Base-by-base conservation (phyloP, 1,140 invertebrate genomes). In the Drosophila kanapiae region DNA sequence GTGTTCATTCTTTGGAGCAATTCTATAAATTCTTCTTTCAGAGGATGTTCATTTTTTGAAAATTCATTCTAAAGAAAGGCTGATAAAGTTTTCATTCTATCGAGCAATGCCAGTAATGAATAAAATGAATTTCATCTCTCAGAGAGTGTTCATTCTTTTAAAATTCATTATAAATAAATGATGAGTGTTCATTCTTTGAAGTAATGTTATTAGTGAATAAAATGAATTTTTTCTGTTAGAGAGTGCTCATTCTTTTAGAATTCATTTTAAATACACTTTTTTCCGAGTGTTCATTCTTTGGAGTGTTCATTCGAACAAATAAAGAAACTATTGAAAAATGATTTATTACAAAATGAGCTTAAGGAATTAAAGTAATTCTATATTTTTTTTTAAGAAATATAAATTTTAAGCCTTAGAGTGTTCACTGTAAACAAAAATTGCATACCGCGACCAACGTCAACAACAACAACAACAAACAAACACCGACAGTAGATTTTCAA, bases 401-500 rank as follows among this genome's bases (percentile, higher is more conserved):
- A 5, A 11, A 18, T 6, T 16, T 0, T 13, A 11, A 3, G 18
- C 18, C 7, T 7, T 54, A 14, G 23, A 37, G 53, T 23, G 53
- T 38, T 38, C 2, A 54, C 53, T 54, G 53, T 54, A 38, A 54
- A 54, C 23, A 85, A 70, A 87, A 86, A 87, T 83, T 87, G 75
- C 77, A 85, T 85, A 87, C 80, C 84, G 84, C 84, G 77, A 80
- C 84, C 84, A 88, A 71, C 84, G 77, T 83, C 85, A 88, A 90
- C 78, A 88, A 58, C 11, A 45, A 61, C 18, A 62, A 51, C 48
- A 62, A 70, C 35, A 69, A 38, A 83, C 83, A 87, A 80, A 80
- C 82, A 85, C 80, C 77, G 72, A 85, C 82, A 85, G 51, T 9
- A 40, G 38, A 40, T 40, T 40, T n/a, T 69, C 74, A 78, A 78